Conservation (phyloP, 2,797 vertebrate species). For the Acrossocheilus wenchowensis region DNA sequence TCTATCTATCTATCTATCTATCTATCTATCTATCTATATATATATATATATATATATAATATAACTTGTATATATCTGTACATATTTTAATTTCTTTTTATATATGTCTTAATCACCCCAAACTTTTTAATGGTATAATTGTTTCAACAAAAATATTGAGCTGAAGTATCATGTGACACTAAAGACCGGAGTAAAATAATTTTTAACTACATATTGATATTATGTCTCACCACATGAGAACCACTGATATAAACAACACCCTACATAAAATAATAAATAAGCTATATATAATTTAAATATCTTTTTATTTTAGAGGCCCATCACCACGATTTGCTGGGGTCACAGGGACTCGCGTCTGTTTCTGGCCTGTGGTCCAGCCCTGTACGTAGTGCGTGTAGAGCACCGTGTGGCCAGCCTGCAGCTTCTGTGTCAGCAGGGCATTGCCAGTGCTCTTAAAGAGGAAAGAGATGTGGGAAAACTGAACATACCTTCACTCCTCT, state of each 20-base stretch:
- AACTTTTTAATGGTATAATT: too few relatives aligned
- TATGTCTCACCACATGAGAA: neutral
- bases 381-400: slow-evolving; percentile 96
- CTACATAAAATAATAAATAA: neutral
- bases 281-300: neutral
- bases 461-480: slow-evolving; percentile 96
- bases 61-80: too few relatives aligned
- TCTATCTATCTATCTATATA: too few relatives aligned
- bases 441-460: slow-evolving; percentile 90
- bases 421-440: slow-evolving; percentile 95
- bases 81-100: too few relatives aligned
- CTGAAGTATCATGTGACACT: too few relatives aligned
- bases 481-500: slow-evolving; percentile 93
- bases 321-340: slow-evolving; percentile 98
- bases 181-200: too few relatives aligned
- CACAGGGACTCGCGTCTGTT: slow-evolving; percentile 95
- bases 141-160: too few relatives aligned
- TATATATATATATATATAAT: too few relatives aligned
- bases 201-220: too few relatives aligned
- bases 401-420: slow-evolving; percentile 94
- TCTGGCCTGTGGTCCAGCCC: slow-evolving; percentile 91
- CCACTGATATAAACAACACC: neutral
- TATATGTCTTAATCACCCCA: too few relatives aligned
- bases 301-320: slow-evolving; percentile 84
- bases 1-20: too few relatives aligned